Evolutionary conservation across 1,140 invertebrate species (phyloP).

Genomic region (Arctopsyche grandis): DNA sequence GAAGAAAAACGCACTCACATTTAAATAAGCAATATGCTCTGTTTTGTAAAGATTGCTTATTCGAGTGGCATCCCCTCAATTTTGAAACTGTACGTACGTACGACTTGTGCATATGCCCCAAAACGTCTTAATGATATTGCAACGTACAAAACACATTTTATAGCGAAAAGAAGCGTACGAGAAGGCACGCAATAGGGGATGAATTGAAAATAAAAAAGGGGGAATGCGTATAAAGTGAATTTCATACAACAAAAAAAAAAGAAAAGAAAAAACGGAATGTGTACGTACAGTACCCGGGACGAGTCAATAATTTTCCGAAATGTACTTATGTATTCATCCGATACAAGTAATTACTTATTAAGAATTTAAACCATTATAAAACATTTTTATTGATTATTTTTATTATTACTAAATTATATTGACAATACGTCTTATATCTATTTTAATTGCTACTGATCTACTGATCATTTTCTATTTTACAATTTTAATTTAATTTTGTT

Average conservation of each 20-base stretch:
- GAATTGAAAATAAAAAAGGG: background rate
- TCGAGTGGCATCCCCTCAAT: background rate
- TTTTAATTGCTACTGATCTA: too few relatives aligned
- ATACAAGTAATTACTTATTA: too few relatives aligned
- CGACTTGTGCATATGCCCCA: background rate
- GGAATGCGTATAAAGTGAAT: conserved; percentile 11
- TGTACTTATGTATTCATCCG: too few relatives aligned
- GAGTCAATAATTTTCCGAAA: too few relatives aligned
- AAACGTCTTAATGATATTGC: conserved; percentile 35
- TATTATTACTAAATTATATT: too few relatives aligned
- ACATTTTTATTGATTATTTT: too few relatives aligned
- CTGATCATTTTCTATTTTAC: too few relatives aligned
- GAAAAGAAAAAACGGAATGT: too few relatives aligned
- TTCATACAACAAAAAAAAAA: background rate
- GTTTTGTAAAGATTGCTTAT: background rate
- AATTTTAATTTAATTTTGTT: too few relatives aligned
- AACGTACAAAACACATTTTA: conserved; percentile 17
- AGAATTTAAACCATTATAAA: too few relatives aligned
- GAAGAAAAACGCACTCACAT: background rate
- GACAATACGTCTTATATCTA: too few relatives aligned
- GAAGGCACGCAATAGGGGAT: background rate
- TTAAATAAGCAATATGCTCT: background rate
- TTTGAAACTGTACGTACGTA: conserved; percentile 6
- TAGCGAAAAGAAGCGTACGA: background rate
- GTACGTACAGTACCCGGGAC: too few relatives aligned